phyloP scores from a whole-genome alignment of 1,140 invertebrate genomes.

The Melitaea cinxia region DNA sequence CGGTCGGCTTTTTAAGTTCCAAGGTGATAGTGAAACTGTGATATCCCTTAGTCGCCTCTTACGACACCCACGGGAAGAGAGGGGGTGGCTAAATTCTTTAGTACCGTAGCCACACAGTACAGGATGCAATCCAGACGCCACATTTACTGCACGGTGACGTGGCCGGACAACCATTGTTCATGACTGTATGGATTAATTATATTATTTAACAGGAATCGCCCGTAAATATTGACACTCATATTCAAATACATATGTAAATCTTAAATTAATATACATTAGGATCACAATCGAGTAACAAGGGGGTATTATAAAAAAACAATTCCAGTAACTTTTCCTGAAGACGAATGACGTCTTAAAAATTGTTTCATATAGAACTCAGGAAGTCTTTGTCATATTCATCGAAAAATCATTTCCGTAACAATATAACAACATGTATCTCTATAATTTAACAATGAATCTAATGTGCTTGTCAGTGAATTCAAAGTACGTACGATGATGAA shows the following conservation, averaged over 20 bases:
- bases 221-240: slow-evolving; percentile 9
- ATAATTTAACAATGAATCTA: slow-evolving; percentile 47
- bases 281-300: background rate
- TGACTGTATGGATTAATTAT: slow-evolving; percentile 40
- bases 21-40: too few relatives aligned
- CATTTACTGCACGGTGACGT: slow-evolving; percentile 40
- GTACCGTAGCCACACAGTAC: too few relatives aligned
- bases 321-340: slow-evolving; percentile 25
- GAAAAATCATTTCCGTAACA: slow-evolving; percentile 27
- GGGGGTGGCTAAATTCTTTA: too few relatives aligned
- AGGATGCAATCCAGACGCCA: slow-evolving; percentile 42
- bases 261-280: slow-evolving; percentile 13
- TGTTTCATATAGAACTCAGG: slow-evolving; percentile 29
- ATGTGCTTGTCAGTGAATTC: slow-evolving; percentile 45
- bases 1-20: too few relatives aligned
- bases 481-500: slow-evolving; percentile 44
- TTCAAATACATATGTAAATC: background rate
- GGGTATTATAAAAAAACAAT: background rate
- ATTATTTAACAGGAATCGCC: slow-evolving; percentile 40
- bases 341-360: slow-evolving; percentile 18
- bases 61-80: too few relatives aligned
- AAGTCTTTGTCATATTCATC: slow-evolving; percentile 33
- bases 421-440: slow-evolving; percentile 2
- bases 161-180: slow-evolving; percentile 43
- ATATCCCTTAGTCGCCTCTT: too few relatives aligned